Percentiles rank a stretch among this genome's conserved stretches.
phyloP scores from a whole-genome alignment of 2,797 vertebrate genomes.

The Micrastur ruficollis region DNA sequence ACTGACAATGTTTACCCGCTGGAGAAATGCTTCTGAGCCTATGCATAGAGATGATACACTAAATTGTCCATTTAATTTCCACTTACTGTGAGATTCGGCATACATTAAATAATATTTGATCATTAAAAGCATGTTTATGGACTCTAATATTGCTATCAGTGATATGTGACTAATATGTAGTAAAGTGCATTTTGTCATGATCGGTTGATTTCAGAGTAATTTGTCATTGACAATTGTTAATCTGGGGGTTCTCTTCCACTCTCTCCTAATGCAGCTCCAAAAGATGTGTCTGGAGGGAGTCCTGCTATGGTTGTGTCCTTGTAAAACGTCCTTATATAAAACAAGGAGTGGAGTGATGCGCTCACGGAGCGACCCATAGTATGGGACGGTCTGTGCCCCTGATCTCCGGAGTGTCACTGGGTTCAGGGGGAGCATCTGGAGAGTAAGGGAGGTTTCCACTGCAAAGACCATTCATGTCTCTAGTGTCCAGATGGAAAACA shows the following conservation, averaged over 20 bases:
- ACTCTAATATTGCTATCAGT: slow-evolving; percentile 68
- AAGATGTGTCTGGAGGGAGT: not conserved
- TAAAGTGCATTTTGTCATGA: slow-evolving; percentile 69
- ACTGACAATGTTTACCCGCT: slow-evolving; percentile 34
- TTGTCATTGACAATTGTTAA: slow-evolving; percentile 66
- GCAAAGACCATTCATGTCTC: not conserved
- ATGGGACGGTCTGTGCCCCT: not conserved
- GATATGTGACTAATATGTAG: slow-evolving; percentile 70
- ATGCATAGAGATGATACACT: slow-evolving; percentile 60
- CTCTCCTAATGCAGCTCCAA: not conserved
- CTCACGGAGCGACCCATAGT: not conserved
- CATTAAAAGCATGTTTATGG: slow-evolving; percentile 79
- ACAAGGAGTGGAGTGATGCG: not conserved
- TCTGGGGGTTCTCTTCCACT: slow-evolving; percentile 45
- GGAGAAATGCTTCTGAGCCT: slow-evolving; percentile 42
- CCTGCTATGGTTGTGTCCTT: not conserved
- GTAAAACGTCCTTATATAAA: not conserved
- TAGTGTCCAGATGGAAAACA: not conserved
- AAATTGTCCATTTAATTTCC: slow-evolving; percentile 76
- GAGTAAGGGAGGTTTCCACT: not conserved
- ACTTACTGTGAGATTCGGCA: slow-evolving; percentile 60
- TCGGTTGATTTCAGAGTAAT: slow-evolving; percentile 44
- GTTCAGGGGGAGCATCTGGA: not conserved
- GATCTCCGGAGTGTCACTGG: no score
- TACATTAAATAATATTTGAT: slow-evolving; percentile 72